phyloP scores from a whole-genome alignment of 2,797 vertebrate genomes.

The Pantherophis vulpinus region DNA sequence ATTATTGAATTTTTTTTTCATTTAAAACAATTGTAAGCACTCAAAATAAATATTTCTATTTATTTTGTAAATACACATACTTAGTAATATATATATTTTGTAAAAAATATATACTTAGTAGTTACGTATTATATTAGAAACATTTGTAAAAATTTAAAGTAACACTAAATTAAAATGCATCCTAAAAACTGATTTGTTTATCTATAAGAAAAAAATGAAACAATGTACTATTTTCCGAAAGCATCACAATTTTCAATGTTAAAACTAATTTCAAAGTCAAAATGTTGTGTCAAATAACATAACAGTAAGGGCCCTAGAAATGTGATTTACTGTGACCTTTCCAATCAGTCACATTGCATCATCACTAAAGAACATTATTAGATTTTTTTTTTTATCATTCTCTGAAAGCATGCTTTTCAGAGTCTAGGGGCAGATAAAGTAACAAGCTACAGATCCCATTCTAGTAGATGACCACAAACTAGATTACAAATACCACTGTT shows the following conservation, averaged over 20 bases:
- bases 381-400: slow-evolving; percentile 72
- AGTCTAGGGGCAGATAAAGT: slow-evolving; percentile 70
- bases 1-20: not conserved
- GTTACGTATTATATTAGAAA: slow-evolving; percentile 42
- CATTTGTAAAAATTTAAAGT: slow-evolving; percentile 26
- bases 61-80: slow-evolving; percentile 9
- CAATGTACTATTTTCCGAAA: slow-evolving; percentile 75
- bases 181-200: slow-evolving; percentile 64
- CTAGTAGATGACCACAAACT: slow-evolving; percentile 74
- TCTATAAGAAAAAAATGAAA: not conserved
- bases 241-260: slow-evolving; percentile 73
- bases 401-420: slow-evolving; percentile 70
- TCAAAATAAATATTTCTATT: not conserved
- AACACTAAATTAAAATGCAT: slow-evolving; percentile 53
- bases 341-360: slow-evolving; percentile 78
- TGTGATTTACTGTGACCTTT: slow-evolving; percentile 78
- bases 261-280: slow-evolving; percentile 77
- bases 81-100: not conserved
- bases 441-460: slow-evolving; percentile 67
- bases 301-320: slow-evolving; percentile 77
- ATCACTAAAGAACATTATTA: slow-evolving; percentile 74
- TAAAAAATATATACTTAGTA: not conserved
- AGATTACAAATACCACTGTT: slow-evolving; percentile 71
- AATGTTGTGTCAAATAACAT: slow-evolving; percentile 78
- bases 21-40: not conserved